phyloP scores from a whole-genome alignment of 2,888 invertebrate genomes.

The Eutolmus rufibarbis region DNA sequence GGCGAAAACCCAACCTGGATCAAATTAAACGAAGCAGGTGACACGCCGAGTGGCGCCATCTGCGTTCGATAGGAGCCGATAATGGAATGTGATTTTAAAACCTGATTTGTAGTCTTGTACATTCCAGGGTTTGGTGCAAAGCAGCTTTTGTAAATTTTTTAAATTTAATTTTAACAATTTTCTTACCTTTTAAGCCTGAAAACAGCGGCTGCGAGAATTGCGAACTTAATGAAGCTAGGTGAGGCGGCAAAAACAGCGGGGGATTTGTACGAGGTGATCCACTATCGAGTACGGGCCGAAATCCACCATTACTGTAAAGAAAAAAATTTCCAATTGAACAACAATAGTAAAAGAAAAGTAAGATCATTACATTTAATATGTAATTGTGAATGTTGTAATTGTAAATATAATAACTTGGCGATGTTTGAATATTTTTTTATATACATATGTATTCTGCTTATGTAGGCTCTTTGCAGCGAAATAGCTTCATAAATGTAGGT shows the following conservation, averaged over 20 bases:
- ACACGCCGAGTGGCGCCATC: background rate
- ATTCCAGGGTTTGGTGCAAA: background rate
- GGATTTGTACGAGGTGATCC: conserved; percentile 68
- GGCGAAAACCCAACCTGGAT: background rate
- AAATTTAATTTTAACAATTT: background rate
- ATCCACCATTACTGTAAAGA: conserved; percentile 67
- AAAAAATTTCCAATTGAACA: background rate
- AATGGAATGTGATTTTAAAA: conserved; percentile 34
- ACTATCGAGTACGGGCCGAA: conserved; percentile 69
- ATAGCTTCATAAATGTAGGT: no score
- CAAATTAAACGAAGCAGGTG: conserved; percentile 2
- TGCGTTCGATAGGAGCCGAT: background rate
- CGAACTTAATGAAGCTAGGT: conserved; percentile 75
- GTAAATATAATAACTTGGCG: no score
- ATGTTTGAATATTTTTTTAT: no score
- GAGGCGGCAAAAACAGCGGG: conserved; percentile 84
- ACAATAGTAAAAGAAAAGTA: no score
- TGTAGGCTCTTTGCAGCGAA: no score
- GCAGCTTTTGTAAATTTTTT: background rate
- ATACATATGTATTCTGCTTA: no score
- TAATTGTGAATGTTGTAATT: no score
- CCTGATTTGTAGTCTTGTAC: background rate
- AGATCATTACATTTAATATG: no score
- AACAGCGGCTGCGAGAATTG: conserved; percentile 84
- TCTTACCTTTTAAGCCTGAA: conserved; percentile 78